Evolutionary conservation across 2,888 invertebrate species (phyloP), one percentile per base, ranked within the genome.

Genomic region (Scelioninae gen. 1): DNA sequence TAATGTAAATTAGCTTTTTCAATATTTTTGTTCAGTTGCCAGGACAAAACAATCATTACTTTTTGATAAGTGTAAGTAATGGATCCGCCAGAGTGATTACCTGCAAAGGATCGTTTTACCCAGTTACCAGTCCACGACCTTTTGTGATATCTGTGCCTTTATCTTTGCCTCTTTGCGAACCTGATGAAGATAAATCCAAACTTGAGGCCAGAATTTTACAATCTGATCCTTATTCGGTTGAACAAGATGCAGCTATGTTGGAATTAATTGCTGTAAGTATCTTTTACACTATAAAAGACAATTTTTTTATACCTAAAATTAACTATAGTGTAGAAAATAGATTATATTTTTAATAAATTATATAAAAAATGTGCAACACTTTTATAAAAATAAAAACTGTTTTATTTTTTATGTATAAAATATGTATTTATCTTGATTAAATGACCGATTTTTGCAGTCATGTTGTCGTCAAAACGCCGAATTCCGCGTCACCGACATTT

Each of bases 71-170:
- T 83, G 93, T 98, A 0, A 96, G 95, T 84, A 98, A 95, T 13
- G 96, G 97, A 91, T 95, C 95, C 68, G 94, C 98, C 5, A 95
- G 97, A 47, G 97, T 96, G 11, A 96, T 98, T 31, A 93, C 96
- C 66, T 99, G 98, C 88, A 96, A 97, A 90, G 98, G 98, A n/a
- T 94, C 96, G 15, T 94, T 95, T 13, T 98, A 96, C 93, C 99
- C 99, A 0, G 94, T 95, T 32, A 97, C 98, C 0, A 95, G 95
- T 23, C 98, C 98, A 0, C 94, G 96, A 66, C 98, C 98, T 0
- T 96, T 96, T 81, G 94, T 98, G 5, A 94, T 95, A 11, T 96
- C 98, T 89, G 90, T 98, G 83, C 94, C 95, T 2, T 94, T 97
- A 88, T 94, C 94, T 92, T 94, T 97, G 71, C 96, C 97, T 0